Evolutionary conservation across 2,113 vertebrate genomes (phyloP).

Genomic region (Apeltes quadracus): DNA sequence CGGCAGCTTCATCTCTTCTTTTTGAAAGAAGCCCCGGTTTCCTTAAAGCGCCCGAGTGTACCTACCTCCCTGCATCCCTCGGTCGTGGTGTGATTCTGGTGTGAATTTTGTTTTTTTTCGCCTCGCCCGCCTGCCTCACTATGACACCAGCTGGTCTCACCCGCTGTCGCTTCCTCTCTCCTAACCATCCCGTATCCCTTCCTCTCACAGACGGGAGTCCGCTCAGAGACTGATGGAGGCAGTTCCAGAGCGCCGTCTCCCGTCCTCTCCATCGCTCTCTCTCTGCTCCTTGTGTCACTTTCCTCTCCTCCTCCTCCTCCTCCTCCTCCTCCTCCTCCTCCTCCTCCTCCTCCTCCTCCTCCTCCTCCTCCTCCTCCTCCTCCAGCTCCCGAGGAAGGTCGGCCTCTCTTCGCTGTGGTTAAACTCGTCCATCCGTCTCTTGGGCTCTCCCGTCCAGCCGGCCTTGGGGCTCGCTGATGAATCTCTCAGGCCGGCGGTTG

Average conservation of each 20-base stretch:
- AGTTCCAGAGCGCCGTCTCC: constrained; percentile 57
- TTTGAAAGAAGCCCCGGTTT: neutral
- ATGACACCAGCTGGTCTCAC: constrained; percentile 7
- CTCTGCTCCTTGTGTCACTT: constrained; percentile 7
- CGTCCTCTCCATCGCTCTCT: constrained; percentile 16
- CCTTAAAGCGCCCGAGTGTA: neutral
- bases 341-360: neutral
- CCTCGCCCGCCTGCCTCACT: constrained; percentile 2
- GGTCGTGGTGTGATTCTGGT: constrained; percentile 22
- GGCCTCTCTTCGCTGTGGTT: constrained; percentile 59
- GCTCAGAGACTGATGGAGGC: constrained; percentile 64
- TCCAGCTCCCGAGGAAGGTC: constrained; percentile 55
- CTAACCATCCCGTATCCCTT: constrained; percentile 36
- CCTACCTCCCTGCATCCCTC: constrained; percentile 9
- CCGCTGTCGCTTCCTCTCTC: constrained; percentile 9
- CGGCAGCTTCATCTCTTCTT: constrained; percentile 22
- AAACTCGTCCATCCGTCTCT: constrained; percentile 64
- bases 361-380: neutral
- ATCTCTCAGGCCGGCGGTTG: constrained; percentile 58
- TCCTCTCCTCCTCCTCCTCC: neutral
- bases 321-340: too few species aligned
- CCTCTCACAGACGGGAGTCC: constrained; percentile 21
- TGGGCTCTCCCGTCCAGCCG: constrained; percentile 40
- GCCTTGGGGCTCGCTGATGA: constrained; percentile 57
- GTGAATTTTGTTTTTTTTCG: constrained; percentile 2